Evolutionary conservation across 2,888 invertebrate genomes (phyloP).

Genomic region (Lingula anatina): DNA sequence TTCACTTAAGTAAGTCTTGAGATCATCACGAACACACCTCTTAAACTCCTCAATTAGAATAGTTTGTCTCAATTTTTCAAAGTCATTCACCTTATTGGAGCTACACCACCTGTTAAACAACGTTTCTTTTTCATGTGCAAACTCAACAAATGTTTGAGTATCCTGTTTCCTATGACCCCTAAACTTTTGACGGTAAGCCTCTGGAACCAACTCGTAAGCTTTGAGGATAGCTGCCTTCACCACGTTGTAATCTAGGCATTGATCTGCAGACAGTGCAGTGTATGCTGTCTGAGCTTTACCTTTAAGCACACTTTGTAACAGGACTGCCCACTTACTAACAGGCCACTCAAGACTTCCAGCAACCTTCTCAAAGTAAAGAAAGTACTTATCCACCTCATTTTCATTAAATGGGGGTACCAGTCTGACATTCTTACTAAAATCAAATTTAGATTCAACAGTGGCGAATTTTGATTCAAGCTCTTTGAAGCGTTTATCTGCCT

Average conservation of each 20-base stretch:
- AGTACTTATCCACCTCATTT: constrained; percentile 10
- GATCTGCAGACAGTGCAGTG: constrained; percentile 2
- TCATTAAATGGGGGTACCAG: constrained; percentile 10
- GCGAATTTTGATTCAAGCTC: no score
- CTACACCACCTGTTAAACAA: constrained; percentile 10
- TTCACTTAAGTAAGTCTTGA: constrained; percentile 8
- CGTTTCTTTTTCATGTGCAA: constrained; percentile 11
- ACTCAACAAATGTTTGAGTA: constrained; percentile 11
- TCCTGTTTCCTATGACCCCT: constrained; percentile 7
- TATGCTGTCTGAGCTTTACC: constrained; percentile 11
- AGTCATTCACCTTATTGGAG: constrained; percentile 2
- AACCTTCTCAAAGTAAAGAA: constrained; percentile 10
- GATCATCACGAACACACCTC: constrained; percentile 2
- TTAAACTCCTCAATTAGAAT: constrained; percentile 7
- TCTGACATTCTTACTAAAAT: constrained; percentile 3
- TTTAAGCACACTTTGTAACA: constrained; percentile 11
- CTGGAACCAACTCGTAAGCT: constrained; percentile 15
- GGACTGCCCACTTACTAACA: constrained; percentile 9
- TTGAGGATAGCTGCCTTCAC: constrained; percentile 11
- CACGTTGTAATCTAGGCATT: constrained; percentile 8
- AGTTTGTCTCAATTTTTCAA: constrained; percentile 2
- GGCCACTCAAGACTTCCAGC: constrained; percentile 10
- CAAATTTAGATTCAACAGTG: background rate
- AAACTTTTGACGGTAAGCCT: constrained; percentile 15
- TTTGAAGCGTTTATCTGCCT: no score